Conservation (phyloP, 2,797 vertebrate species). For the Mus spretus region DNA sequence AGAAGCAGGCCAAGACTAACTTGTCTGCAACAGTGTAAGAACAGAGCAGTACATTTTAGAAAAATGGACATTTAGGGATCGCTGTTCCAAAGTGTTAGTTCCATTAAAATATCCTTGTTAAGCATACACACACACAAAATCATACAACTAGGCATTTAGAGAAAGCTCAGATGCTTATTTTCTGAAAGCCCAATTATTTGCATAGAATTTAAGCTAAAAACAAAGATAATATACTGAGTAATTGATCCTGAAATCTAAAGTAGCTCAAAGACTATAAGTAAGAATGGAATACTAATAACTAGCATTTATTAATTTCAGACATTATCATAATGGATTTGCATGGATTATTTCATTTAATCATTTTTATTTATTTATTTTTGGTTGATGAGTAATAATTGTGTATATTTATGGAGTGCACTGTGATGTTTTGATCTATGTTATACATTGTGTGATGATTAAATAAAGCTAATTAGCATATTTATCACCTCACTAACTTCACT, state of each 20-base stretch:
- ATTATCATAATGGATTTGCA: constrained; percentile 11
- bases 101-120: constrained; percentile 71
- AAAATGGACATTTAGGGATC: constrained; percentile 76
- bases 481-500: not conserved
- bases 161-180: constrained; percentile 17
- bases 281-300: not conserved
- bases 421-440: constrained; percentile 1
- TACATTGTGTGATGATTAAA: constrained; percentile 11
- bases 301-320: constrained; percentile 20
- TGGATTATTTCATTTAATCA: constrained; percentile 36
- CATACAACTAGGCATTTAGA: constrained; percentile 51
- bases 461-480: not conserved
- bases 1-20: constrained; percentile 58
- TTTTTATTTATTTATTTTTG: constrained; percentile 23
- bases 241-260: constrained; percentile 32
- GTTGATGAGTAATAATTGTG: constrained; percentile 6
- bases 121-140: not conserved
- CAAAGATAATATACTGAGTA: not conserved
- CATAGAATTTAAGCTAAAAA: constrained; percentile 17
- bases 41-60: constrained; percentile 71
- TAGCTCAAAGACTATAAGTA: constrained; percentile 34
- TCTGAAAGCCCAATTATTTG: constrained; percentile 49
- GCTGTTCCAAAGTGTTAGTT: constrained; percentile 43
- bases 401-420: not conserved
- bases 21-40: constrained; percentile 77